These are phyloP conservation scores for Haliclona indistincta DNA, from an alignment of 37 sponge, comb jelly and placozoan genomes.

Conservation along the genomic window DNA sequence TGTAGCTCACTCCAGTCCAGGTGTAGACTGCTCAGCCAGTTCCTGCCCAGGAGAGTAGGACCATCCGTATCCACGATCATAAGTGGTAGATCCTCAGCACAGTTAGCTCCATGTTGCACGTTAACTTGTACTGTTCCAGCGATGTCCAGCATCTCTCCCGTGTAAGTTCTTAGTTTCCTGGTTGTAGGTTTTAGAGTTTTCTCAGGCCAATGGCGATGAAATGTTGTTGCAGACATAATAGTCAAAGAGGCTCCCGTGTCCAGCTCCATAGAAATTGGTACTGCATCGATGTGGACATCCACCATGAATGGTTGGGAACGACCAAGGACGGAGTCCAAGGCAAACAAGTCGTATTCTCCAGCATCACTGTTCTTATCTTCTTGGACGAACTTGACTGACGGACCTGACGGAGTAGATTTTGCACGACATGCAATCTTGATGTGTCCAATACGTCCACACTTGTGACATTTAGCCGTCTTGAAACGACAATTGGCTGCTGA, in stretches of 20 bases:
- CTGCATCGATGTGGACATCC: background rate
- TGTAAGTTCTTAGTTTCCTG: background rate
- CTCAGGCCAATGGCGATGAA: background rate
- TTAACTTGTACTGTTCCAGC: background rate
- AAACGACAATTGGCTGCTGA: background rate
- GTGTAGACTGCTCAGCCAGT: background rate
- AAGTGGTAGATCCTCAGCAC: background rate
- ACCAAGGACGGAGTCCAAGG: background rate
- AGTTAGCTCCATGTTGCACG: background rate
- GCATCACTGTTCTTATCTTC: background rate
- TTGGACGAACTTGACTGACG: background rate
- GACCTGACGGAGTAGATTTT: background rate
- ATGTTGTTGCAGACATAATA: background rate
- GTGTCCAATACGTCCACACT: background rate
- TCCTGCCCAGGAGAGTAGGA: background rate
- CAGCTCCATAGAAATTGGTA: background rate
- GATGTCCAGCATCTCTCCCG: background rate
- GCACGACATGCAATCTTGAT: background rate
- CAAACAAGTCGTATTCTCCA: background rate
- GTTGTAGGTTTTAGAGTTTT: background rate
- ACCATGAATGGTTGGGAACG: background rate
- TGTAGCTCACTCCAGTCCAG: background rate
- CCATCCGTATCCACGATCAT: background rate
- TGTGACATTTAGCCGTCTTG: background rate
- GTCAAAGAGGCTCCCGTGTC: background rate